Evolutionary conservation across 2,797 vertebrate species (phyloP).

Genomic region (Coregonus sp.): DNA sequence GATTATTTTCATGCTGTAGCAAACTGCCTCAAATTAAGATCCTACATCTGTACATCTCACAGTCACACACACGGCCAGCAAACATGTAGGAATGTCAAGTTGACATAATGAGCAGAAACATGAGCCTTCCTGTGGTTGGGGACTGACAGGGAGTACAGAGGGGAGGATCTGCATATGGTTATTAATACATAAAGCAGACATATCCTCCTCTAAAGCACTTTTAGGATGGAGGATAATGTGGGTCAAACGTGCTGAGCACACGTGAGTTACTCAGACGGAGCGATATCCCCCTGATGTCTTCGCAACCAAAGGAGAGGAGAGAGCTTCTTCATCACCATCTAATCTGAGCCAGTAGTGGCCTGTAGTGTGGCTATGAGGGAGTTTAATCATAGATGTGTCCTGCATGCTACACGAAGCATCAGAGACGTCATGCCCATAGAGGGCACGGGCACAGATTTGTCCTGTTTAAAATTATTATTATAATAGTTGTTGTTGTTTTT

Average conservation of each 20-base stretch:
- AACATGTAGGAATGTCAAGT: constrained; percentile 5
- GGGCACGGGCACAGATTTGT: too few species aligned
- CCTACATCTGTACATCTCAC: not conserved
- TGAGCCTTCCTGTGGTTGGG: constrained; percentile 34
- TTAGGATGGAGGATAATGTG: constrained; percentile 45
- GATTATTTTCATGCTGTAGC: too few species aligned
- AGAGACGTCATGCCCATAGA: too few species aligned
- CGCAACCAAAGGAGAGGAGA: not conserved
- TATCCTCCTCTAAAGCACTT: not conserved
- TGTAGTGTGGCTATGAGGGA: constrained; percentile 29
- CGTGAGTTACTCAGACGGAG: constrained; percentile 37
- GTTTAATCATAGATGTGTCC: constrained; percentile 23
- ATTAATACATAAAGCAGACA: constrained; percentile 59
- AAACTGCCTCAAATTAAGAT: too few species aligned
- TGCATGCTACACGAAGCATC: constrained; percentile 6
- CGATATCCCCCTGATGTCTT: constrained; percentile 18
- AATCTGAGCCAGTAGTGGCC: constrained; percentile 31
- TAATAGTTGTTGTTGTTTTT: too few species aligned
- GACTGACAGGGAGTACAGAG: constrained; percentile 39
- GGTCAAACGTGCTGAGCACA: constrained; percentile 64
- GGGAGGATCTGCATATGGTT: constrained; percentile 48
- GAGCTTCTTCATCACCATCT: too few species aligned
- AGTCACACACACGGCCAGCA: not conserved
- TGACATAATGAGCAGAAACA: constrained; percentile 44
- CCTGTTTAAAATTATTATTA: too few species aligned